These are phyloP conservation scores for Clarias laeviceps DNA, from an alignment of 2,797 vertebrate species.

Conservation along the genomic window DNA sequence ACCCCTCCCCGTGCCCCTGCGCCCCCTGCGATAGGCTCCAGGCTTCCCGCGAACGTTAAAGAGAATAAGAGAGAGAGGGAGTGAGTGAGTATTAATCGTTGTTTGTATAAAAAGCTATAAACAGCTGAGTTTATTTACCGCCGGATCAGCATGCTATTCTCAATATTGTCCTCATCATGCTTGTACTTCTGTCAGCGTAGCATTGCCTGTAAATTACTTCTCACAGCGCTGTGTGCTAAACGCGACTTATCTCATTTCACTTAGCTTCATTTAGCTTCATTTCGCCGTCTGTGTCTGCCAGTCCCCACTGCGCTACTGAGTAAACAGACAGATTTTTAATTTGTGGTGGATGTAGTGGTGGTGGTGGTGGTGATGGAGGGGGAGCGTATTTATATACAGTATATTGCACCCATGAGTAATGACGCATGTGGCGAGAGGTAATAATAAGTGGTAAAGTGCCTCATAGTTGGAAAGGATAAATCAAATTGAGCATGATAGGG, in stretches of 20 bases:
- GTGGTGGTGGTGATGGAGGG: background rate
- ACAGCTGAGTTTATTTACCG: constrained; percentile 9
- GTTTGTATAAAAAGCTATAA: background rate
- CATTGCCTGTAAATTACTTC: constrained; percentile 12
- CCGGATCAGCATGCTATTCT: background rate
- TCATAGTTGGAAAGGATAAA: background rate
- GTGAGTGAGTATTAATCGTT: background rate
- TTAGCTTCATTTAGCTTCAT: constrained; percentile 22
- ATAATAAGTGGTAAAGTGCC: constrained; percentile 13
- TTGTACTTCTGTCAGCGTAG: background rate
- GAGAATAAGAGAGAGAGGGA: too few relatives aligned
- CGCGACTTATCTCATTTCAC: constrained; percentile 33
- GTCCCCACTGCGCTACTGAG: constrained; percentile 28
- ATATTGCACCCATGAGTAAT: constrained; percentile 24
- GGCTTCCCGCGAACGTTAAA: too few relatives aligned
- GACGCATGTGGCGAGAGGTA: background rate
- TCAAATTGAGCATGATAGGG: background rate
- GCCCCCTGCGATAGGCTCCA: too few relatives aligned
- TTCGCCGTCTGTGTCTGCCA: constrained; percentile 12
- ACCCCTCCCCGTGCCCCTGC: too few relatives aligned
- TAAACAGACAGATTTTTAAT: constrained; percentile 36
- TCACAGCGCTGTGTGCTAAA: constrained; percentile 21
- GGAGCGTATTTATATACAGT: background rate
- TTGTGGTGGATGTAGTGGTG: constrained; percentile 5
- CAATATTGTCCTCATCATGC: constrained; percentile 8